Conservation (phyloP, 2,888 invertebrate genomes). For the Cremastinae sp. region DNA sequence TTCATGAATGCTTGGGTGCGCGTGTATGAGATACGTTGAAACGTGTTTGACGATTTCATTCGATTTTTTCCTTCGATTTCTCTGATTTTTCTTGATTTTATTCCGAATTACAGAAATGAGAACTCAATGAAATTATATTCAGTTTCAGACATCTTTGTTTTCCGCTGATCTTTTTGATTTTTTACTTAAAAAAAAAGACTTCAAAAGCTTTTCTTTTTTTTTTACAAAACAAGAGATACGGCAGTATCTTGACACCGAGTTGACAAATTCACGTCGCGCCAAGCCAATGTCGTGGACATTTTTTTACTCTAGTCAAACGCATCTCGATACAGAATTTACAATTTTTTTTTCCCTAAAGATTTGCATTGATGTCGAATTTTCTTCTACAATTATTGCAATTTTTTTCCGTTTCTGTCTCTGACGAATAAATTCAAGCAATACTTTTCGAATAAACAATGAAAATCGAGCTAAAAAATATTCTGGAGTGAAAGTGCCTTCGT, state of each 20-base stretch:
- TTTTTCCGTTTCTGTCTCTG: constrained; percentile 2
- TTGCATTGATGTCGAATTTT: background rate
- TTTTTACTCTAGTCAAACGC: constrained; percentile 68
- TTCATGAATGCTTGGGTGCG: constrained; percentile 12
- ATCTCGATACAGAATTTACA: too few relatives aligned
- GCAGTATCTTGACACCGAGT: constrained; percentile 14
- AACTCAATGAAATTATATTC: background rate
- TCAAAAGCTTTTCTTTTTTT: constrained; percentile 5
- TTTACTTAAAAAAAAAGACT: background rate
- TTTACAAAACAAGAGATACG: constrained; percentile 9
- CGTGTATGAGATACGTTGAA: constrained; percentile 19
- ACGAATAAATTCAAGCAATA: constrained; percentile 21
- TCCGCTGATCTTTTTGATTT: too few relatives aligned
- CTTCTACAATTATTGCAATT: background rate
- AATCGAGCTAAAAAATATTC: constrained; percentile 63
- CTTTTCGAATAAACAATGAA: constrained; percentile 60
- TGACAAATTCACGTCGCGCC: constrained; percentile 1
- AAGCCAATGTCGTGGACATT: background rate
- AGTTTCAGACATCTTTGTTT: constrained; percentile 9
- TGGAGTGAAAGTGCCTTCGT: constrained; percentile 75
- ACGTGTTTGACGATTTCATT: constrained; percentile 26
- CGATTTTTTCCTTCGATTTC: constrained; percentile 1
- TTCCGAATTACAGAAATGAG: constrained; percentile 1
- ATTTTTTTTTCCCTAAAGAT: constrained; percentile 10
- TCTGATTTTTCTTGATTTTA: constrained; percentile 13